Base-by-base conservation (phyloP, 2,888 invertebrate species). In the Melanostoma mellinum region DNA sequence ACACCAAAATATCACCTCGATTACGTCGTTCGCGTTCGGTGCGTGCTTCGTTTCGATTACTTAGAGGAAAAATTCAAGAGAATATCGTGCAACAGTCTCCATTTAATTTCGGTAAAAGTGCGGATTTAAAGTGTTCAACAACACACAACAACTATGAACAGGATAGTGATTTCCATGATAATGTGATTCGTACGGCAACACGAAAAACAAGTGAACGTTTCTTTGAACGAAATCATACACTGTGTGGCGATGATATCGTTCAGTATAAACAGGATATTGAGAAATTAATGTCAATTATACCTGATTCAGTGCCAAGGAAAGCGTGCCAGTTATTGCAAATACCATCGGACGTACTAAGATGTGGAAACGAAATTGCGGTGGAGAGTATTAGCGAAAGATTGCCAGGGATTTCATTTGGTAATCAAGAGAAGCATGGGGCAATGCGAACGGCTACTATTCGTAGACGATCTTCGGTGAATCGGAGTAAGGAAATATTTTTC, bases 11-110 rank as follows among this genome's bases (percentile, higher is more conserved):
- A 35, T 50, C 85, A 1, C 10, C 68, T 30, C 56, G 74, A 3
- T 78, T 93, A 87, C 94, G 94, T 86, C 93, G 95, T 86, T 93
- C 94, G 86, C 93, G 94, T 90, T 95, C 95, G 86, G 94, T 95
- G 89, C 93, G 95, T 87, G 94, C 94, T 86, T 95, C 95, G 86
- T 91, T 95, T 86, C 93, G 95, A 86, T 90, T 94, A 89, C 93
- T 95, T 78, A 93, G 94, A 89, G 93, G 94, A 92, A 92, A 93
- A 87, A 86, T 90, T 58, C 87, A 90, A 20, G 89, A 89, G 77
- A 88, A 72, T 42, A 77, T 88, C 55, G 80, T 87, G 44, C 58
- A 89, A 80, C 89, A 89, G 68, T 89, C 91, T 6, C 90, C 91
- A 4, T 90, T 90, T 48, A 89, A 90, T 87, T 87, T 90, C 38